Conservation (phyloP, 2,113 vertebrate species). For the Pseudorectes ferrugineus region DNA sequence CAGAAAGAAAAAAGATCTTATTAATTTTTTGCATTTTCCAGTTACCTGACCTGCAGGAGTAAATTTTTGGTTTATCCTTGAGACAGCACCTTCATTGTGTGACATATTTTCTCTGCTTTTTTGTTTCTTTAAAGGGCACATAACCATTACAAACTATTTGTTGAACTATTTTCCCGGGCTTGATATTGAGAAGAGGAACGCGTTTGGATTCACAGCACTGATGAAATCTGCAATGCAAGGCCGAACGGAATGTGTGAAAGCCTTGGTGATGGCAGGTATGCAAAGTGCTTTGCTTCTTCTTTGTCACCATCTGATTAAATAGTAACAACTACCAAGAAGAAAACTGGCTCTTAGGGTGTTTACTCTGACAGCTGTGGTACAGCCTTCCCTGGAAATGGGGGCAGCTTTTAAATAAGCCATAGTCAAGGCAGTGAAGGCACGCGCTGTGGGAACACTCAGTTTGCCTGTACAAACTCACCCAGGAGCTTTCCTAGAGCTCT, state of each 20-base stretch:
- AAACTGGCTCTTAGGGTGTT: background rate
- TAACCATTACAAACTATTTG: slow-evolving; percentile 91
- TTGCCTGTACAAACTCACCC: background rate
- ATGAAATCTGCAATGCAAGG: slow-evolving; percentile 98
- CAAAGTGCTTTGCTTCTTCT: background rate
- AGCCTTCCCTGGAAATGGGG: background rate
- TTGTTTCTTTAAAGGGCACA: slow-evolving; percentile 80
- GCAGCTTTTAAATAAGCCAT: background rate
- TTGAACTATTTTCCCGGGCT: slow-evolving; percentile 90
- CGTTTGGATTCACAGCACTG: slow-evolving; percentile 90
- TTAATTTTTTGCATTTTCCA: background rate
- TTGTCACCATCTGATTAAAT: background rate
- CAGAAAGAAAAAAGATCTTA: background rate
- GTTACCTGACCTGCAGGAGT: background rate
- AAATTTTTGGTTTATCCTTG: background rate
- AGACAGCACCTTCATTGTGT: background rate
- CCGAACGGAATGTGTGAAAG: slow-evolving; percentile 85
- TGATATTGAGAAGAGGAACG: slow-evolving; percentile 90
- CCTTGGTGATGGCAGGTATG: slow-evolving; percentile 92
- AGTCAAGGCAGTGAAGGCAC: background rate
- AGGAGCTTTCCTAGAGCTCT: background rate
- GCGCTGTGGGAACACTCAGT: accelerated
- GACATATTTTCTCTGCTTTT: background rate
- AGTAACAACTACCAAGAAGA: background rate
- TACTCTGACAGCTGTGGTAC: background rate